These are phyloP conservation scores for Dendroctonus valens DNA, from an alignment of 1,140 invertebrate genomes.

Conservation along the genomic window DNA sequence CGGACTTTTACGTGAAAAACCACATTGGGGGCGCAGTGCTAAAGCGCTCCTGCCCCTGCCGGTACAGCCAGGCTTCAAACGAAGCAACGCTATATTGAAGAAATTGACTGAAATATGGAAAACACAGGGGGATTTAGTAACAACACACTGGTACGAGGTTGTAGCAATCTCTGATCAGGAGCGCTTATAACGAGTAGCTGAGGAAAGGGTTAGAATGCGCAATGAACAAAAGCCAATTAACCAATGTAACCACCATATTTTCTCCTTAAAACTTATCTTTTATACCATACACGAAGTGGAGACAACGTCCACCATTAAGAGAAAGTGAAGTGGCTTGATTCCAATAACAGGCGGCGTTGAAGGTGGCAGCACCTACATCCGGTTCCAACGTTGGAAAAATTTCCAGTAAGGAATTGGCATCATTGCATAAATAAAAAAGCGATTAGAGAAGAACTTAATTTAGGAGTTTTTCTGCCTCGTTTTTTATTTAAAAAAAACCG, in stretches of 20 bases:
- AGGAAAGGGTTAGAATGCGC: neutral
- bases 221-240: neutral
- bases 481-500: too few relatives aligned
- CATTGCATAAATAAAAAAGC: too few relatives aligned
- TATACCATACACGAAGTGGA: conserved; percentile 42
- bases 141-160: neutral
- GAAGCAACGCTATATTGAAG: neutral
- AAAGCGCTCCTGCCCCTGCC: too few relatives aligned
- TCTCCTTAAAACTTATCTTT: conserved; percentile 36
- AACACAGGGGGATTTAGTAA: neutral
- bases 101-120: neutral
- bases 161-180: neutral
- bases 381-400: too few relatives aligned
- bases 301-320: conserved; percentile 48
- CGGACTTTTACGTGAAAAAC: neutral
- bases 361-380: too few relatives aligned
- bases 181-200: neutral
- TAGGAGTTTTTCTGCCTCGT: too few relatives aligned
- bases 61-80: neutral
- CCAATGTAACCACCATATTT: conserved; percentile 44
- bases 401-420: too few relatives aligned
- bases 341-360: too few relatives aligned
- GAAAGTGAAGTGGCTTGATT: conserved; percentile 25
- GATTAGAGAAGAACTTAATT: too few relatives aligned
- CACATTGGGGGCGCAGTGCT: neutral